Percentiles rank a stretch among this genome's conserved stretches.
Evolutionary conservation across 2,113 vertebrate genomes (phyloP).

Genomic region (Aleadryas rufinucha): DNA sequence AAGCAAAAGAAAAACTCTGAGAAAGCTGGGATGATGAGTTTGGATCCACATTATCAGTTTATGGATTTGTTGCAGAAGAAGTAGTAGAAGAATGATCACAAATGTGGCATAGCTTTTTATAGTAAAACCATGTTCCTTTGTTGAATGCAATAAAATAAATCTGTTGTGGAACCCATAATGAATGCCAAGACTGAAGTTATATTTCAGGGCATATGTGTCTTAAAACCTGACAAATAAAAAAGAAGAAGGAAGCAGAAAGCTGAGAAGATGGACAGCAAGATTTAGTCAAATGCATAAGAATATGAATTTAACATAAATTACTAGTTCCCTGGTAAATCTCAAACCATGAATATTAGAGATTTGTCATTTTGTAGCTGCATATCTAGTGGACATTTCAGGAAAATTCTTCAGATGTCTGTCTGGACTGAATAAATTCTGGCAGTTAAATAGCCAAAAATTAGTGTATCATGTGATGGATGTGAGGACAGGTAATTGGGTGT

Average conservation of each 20-base stretch:
- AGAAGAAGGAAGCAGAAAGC: neutral
- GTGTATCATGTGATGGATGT: neutral
- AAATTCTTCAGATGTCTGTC: neutral
- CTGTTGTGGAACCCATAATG: neutral
- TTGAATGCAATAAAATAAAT: neutral
- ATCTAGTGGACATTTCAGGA: neutral
- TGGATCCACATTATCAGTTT: neutral
- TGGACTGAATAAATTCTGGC: neutral
- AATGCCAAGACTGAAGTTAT: neutral
- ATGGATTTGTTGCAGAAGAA: neutral
- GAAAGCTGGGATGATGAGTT: neutral
- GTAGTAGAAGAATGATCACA: neutral
- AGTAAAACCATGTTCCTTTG: neutral
- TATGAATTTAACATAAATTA: neutral
- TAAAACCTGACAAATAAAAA: neutral
- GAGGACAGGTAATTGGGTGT: accelerated
- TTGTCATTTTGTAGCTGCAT: neutral
- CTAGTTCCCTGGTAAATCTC: neutral
- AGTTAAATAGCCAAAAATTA: neutral
- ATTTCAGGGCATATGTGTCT: neutral
- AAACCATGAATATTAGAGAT: neutral
- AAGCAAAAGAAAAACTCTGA: neutral
- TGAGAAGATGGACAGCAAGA: neutral
- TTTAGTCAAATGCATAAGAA: neutral
- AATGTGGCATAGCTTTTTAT: neutral